Base-by-base conservation (phyloP, 2,888 invertebrate species). In the Thalpophila matura region DNA sequence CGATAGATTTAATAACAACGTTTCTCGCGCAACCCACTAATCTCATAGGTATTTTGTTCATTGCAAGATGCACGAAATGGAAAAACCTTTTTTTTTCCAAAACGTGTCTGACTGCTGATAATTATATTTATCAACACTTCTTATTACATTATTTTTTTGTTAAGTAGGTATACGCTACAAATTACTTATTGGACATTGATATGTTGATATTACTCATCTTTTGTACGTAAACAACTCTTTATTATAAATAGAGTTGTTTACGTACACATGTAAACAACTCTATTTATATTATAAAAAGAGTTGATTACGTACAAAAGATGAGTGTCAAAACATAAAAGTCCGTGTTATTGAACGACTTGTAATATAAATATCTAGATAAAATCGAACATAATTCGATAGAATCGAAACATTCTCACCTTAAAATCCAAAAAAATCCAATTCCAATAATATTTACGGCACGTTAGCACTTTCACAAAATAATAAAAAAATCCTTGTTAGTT, bases 391-490 rank as follows among this genome's bases (percentile, higher is more conserved):
- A 38, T 12, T 49, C 7, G 18, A 33, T 20, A 31, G 31, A 49
- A 42, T 38, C 7, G 0, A 53, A 40, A 35, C 5, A 53, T 43
- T 7, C 80, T 77, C 54, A 78, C 80, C 78, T 74, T 66, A 49
- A 57, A n/a, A 35, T 22, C 45, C 27, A 37, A 57, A 49, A 61
- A 72, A 77, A 66, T 65, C 75, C 47, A 72, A 70, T 59, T 69
- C 60, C 57, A 63, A 59, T 27, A 40, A 27, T 45, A 2, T 57
- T 24, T 42, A 47, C 12, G 20, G 35, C 78, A 80, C 66, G 65
- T 31, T 58, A 57, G 43, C 79, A 79, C 79, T 67, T 65, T 74
- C 79, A 79, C 79, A 69, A 56, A 29, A 45, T 40, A 49, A 16
- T 26, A 49, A 55, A 58, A 51, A 47, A 68, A 57, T 27, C 16